A percentile compares a stretch with the other conserved stretches of the same genome.
Evolutionary conservation across 2,797 vertebrate genomes (phyloP).

Genomic region (Agapornis canus): DNA sequence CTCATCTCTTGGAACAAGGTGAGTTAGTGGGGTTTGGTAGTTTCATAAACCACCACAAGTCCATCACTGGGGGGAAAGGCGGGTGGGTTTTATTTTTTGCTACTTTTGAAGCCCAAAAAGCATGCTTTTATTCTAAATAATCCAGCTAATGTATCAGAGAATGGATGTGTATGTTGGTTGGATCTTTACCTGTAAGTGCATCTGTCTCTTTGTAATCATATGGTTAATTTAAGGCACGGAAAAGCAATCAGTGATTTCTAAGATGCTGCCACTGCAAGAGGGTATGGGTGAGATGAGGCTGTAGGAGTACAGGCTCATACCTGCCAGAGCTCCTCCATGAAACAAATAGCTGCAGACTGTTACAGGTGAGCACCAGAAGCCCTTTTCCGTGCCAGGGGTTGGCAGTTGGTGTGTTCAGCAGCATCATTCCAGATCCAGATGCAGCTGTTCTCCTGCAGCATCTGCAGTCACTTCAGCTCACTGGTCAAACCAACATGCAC

Average conservation of each 20-base stretch:
- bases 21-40: background rate
- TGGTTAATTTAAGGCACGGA: background rate
- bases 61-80: fast-evolving
- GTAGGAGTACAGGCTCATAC: fast-evolving
- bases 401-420: background rate
- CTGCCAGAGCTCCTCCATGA: fast-evolving
- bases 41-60: background rate
- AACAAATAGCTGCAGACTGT: background rate
- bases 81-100: background rate
- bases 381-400: background rate
- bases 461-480: background rate
- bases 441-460: background rate
- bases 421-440: background rate
- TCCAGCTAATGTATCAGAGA: background rate
- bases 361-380: background rate
- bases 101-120: background rate
- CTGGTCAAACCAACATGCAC: fast-evolving
- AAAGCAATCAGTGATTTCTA: background rate
- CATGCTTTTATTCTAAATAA: background rate
- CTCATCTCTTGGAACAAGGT: background rate
- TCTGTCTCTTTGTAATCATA: background rate
- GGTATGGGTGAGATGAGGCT: fast-evolving
- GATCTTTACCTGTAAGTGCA: background rate
- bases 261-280: background rate
- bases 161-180: background rate